Percentiles rank a stretch among this genome's conserved stretches.
Conservation (phyloP, 2,113 vertebrate species). For the Triplophysa rosa region DNA sequence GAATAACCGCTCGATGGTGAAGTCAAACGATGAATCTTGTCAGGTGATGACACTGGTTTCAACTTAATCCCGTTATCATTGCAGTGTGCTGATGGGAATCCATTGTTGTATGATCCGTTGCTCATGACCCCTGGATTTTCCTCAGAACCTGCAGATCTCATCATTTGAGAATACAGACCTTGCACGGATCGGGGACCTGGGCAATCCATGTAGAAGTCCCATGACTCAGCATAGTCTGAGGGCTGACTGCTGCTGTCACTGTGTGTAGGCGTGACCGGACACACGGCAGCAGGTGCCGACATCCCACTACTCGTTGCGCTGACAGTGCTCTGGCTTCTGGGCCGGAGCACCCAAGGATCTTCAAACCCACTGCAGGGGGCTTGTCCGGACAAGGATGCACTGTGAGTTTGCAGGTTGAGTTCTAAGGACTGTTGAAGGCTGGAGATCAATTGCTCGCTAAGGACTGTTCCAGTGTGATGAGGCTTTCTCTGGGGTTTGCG, state of each 20-base stretch:
- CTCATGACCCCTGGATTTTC: slow-evolving; percentile 62
- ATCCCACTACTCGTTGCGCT: slow-evolving; percentile 76
- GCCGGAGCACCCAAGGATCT: slow-evolving; percentile 88
- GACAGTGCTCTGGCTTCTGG: slow-evolving; percentile 73
- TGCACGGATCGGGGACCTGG: slow-evolving; percentile 61
- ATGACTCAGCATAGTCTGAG: slow-evolving; percentile 80
- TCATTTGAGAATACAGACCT: slow-evolving; percentile 56
- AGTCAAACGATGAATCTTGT: slow-evolving; percentile 79
- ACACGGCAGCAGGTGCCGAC: slow-evolving; percentile 73
- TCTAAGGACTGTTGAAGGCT: slow-evolving; percentile 78
- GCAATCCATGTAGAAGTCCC: slow-evolving; percentile 77
- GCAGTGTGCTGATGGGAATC: slow-evolving; percentile 34
- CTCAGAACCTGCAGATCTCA: slow-evolving; percentile 52
- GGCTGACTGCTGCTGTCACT: slow-evolving; percentile 82
- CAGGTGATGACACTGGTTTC: slow-evolving; percentile 59
- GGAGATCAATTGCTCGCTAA: slow-evolving; percentile 79
- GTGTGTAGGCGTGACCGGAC: slow-evolving; percentile 77
- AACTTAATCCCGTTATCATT: slow-evolving; percentile 22
- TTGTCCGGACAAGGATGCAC: slow-evolving; percentile 69
- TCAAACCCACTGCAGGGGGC: slow-evolving; percentile 79
- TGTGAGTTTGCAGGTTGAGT: slow-evolving; percentile 67
- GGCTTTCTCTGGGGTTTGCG: slow-evolving; percentile 65
- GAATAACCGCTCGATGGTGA: slow-evolving; percentile 92
- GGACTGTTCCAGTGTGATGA: slow-evolving; percentile 70
- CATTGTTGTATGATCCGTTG: slow-evolving; percentile 57